A percentile compares a stretch with the other conserved stretches of the same genome.
phyloP scores from a whole-genome alignment of 2,797 vertebrate species.

The Falco naumanni region DNA sequence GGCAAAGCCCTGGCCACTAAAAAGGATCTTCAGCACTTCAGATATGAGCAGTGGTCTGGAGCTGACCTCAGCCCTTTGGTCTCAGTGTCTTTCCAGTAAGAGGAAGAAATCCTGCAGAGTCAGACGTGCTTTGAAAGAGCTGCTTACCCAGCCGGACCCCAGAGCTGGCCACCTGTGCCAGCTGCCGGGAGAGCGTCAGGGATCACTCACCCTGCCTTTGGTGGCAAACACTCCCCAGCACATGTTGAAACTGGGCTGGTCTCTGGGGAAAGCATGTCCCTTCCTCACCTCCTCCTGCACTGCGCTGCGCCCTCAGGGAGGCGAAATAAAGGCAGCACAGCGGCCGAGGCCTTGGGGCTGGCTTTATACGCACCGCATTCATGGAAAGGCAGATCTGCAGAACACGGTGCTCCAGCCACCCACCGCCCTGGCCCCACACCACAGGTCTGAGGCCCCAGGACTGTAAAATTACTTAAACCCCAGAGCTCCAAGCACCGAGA shows the following conservation, averaged over 20 bases:
- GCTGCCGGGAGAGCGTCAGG: background rate
- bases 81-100: fast-evolving
- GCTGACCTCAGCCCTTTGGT: background rate
- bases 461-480: background rate
- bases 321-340: background rate
- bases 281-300: background rate
- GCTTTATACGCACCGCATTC: fast-evolving
- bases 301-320: background rate
- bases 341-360: background rate
- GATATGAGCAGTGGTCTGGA: background rate
- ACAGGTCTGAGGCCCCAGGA: background rate
- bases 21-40: background rate
- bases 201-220: fast-evolving
- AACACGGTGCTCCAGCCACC: fast-evolving
- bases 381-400: background rate
- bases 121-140: background rate
- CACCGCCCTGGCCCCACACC: background rate
- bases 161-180: background rate
- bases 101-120: background rate
- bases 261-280: fast-evolving
- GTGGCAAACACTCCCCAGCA: background rate
- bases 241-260: fast-evolving
- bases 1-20: background rate
- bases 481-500: background rate
- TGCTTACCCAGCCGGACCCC: fast-evolving